Evolutionary conservation across 2,888 invertebrate species (phyloP), one percentile per base, ranked within the genome.

Genomic region (Bembecia ichneumoniformis): DNA sequence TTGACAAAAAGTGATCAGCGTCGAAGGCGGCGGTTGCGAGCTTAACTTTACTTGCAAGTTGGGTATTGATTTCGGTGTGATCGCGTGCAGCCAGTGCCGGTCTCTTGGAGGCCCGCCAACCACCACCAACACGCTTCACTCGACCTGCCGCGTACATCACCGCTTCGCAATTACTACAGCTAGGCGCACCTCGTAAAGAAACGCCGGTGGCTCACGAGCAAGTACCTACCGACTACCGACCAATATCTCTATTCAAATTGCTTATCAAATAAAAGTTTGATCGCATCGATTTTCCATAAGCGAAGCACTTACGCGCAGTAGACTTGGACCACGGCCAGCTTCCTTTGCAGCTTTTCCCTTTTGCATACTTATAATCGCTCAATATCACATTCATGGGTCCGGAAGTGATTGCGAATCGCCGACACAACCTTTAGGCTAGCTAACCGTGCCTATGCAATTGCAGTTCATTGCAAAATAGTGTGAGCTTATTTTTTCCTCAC

Each of bases 181-280:
- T 51, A 51, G 54, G 51, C 52, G 49, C 53, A 51, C 46, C 54
- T 54, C 52, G 49, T 52, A 51, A 49, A 53, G 55, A 55, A 49
- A 47, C 49, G 45, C 47, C 40, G 49, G 45, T 47, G 35, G 45
- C 47, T 43, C 44, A 40, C 47, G 13, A 28, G 2, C 28, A 9
- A 28, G 9, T 28, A 20, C 20, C 20, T 17, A 17, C 1, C 17
- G 17, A 34, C 50, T 49, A 35, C 49, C 49, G 48, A 47, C 46
- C 16, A 40, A 36, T 48, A 46, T 52, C 13, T 70, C 68, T 68
- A 77, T 77, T 77, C 77, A 76, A 78, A 79, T 79, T 59, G 62
- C 67, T 40, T 44, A 77, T 80, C 77, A 68, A 78, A 82, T 82
- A 80, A 81, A 77, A 77, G 65, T 76, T 72, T 74, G 71, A 76